Percentiles rank a stretch among this genome's conserved stretches.
phyloP scores from a whole-genome alignment of 1,140 invertebrate species.

The Plectrocnemia conspersa region DNA sequence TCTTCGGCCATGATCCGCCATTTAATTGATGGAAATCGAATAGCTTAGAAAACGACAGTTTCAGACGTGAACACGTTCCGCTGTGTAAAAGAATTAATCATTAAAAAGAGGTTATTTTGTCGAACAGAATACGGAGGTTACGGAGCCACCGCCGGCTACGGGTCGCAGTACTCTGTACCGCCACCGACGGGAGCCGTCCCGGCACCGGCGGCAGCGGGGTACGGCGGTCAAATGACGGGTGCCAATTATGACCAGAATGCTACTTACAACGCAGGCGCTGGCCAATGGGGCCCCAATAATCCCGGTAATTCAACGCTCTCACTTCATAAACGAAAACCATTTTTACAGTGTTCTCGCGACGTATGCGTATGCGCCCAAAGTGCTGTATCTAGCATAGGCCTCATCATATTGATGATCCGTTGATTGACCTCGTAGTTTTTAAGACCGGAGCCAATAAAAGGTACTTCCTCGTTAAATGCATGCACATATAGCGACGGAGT shows the following conservation, averaged over 20 bases:
- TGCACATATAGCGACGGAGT: neutral
- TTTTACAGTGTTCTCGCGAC: neutral
- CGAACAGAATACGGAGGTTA: constrained; percentile 35
- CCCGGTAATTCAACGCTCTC: neutral
- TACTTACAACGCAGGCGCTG: constrained; percentile 5
- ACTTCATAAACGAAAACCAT: neutral
- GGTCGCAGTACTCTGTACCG: constrained; percentile 36
- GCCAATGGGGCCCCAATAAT: constrained; percentile 11
- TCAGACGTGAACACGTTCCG: constrained; percentile 3
- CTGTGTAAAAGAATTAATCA: too few relatives aligned
- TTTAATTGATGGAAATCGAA: neutral
- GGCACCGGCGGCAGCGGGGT: constrained; percentile 40
- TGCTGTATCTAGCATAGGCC: neutral
- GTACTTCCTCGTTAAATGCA: neutral
- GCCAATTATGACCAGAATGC: constrained; percentile 19
- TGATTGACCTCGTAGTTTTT: neutral
- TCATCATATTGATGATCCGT: neutral
- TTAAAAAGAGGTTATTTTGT: neutral
- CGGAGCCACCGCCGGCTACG: constrained; percentile 39
- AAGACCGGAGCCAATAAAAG: constrained; percentile 16
- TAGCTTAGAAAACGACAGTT: too few relatives aligned
- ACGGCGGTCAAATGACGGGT: constrained; percentile 29
- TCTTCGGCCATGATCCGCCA: neutral
- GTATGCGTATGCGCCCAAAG: neutral
- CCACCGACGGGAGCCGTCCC: constrained; percentile 40